Evolutionary conservation across 2,888 invertebrate genomes (phyloP).

Genomic region (Minunthozetes semirufus): DNA sequence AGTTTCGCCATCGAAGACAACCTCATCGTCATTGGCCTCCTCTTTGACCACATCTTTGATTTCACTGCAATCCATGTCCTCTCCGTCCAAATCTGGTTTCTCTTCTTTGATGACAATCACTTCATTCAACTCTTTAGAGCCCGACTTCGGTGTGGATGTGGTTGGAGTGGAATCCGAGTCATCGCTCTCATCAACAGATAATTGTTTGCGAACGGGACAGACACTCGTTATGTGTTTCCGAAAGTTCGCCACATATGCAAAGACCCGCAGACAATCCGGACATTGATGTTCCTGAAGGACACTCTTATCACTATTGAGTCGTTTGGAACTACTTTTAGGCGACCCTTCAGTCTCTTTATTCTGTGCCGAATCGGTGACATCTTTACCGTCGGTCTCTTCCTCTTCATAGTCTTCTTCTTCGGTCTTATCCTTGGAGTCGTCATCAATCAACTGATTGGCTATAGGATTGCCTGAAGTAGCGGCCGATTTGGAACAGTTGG

Average conservation of each 20-base stretch:
- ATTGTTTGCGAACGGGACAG: conserved; percentile 23
- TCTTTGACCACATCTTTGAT: neutral
- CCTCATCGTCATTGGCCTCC: neutral
- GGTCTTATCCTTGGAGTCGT: neutral
- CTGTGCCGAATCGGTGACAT: neutral
- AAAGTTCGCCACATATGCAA: conserved; percentile 27
- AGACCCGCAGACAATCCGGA: conserved; percentile 28
- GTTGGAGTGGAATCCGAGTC: neutral
- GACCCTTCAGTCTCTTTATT: neutral
- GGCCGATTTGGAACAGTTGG: neutral
- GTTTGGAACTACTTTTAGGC: neutral
- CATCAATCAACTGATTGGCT: neutral
- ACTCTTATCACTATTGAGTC: neutral
- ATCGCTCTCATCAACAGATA: neutral
- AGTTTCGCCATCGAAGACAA: neutral
- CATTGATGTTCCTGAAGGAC: conserved; percentile 19
- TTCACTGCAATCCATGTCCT: neutral
- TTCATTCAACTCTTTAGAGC: neutral
- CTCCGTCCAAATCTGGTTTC: neutral
- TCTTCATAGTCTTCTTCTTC: neutral
- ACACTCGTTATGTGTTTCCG: conserved; percentile 18
- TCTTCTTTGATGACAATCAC: neutral
- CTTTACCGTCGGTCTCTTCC: neutral
- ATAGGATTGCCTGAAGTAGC: neutral
- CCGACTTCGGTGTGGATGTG: neutral